Conservation (phyloP, 92 coral and sea anemone species). For the Muricea muricata region DNA sequence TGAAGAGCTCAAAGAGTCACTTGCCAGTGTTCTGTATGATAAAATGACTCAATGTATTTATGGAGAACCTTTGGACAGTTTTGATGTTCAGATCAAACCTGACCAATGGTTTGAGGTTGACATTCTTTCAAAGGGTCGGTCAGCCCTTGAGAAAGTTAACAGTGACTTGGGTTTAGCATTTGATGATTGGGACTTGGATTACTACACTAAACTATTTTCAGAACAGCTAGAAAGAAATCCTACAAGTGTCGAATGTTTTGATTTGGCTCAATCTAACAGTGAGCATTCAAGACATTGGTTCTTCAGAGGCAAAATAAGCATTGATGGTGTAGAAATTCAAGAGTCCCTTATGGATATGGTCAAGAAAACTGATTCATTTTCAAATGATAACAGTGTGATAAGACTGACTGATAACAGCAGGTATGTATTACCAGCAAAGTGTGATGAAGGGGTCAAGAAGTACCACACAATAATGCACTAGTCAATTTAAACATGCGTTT, state of each 20-base stretch:
- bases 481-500: no score
- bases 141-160: conserved; percentile 85
- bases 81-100: conserved; percentile 63
- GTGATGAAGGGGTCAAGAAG: no score
- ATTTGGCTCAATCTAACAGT: conserved; percentile 96
- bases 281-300: conserved; percentile 99
- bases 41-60: conserved; percentile 97
- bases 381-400: conserved; percentile 86
- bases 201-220: conserved; percentile 81
- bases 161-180: conserved; percentile 91
- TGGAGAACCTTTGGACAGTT: conserved; percentile 76
- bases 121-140: conserved; percentile 69
- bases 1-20: background rate
- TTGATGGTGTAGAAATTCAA: conserved; percentile 85
- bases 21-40: conserved; percentile 82
- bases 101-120: conserved; percentile 88
- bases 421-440: no score
- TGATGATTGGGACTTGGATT: conserved; percentile 93
- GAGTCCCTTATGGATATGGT: conserved; percentile 93
- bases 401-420: conserved; percentile 94
- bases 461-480: no score
- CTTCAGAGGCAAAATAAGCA: conserved; percentile 81
- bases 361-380: conserved; percentile 77
- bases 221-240: conserved; percentile 89
- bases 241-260: conserved; percentile 97